Percentiles rank a stretch among this genome's conserved stretches.
phyloP scores from a whole-genome alignment of 2,113 vertebrate genomes.

The Heterocephalus glaber region DNA sequence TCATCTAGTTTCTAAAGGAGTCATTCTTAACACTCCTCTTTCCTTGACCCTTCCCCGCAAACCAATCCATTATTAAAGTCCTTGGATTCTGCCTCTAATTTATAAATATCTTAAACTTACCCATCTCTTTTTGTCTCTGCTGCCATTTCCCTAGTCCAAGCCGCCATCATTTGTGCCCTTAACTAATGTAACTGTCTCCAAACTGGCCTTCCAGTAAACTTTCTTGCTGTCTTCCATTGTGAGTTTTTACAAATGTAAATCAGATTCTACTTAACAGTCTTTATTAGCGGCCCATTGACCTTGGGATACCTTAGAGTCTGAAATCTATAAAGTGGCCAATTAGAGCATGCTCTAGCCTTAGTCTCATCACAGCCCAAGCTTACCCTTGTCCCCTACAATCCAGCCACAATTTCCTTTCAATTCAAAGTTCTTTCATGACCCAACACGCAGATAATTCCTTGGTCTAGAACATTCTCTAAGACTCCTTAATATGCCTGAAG shows the following conservation, averaged over 20 bases:
- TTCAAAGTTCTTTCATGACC: not conserved
- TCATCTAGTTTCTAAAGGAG: slow-evolving; percentile 31
- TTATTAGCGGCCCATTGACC: not conserved
- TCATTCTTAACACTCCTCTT: slow-evolving; percentile 9
- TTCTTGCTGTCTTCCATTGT: slow-evolving; percentile 13
- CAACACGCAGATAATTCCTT: not conserved
- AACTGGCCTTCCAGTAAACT: not conserved
- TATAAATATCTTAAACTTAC: slow-evolving; percentile 35
- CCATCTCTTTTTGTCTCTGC: slow-evolving; percentile 9
- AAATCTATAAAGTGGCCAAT: not conserved
- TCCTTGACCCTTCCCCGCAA: slow-evolving; percentile 11
- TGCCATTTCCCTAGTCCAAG: slow-evolving; percentile 25
- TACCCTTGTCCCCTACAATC: not conserved
- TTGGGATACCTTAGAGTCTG: not conserved
- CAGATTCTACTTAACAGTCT: slow-evolving; percentile 13
- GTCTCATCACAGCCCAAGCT: not conserved
- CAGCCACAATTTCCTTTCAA: not conserved
- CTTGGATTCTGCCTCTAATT: slow-evolving; percentile 4
- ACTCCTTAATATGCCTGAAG: not conserved
- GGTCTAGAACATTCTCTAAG: slow-evolving; percentile 34
- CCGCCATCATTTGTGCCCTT: slow-evolving; percentile 6
- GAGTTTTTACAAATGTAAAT: slow-evolving; percentile 65
- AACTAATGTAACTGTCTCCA: not conserved
- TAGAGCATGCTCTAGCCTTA: not conserved
- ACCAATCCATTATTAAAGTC: slow-evolving; percentile 38